phyloP scores from a whole-genome alignment of 2,888 invertebrate genomes.

The Schrankia costaestrigalis region DNA sequence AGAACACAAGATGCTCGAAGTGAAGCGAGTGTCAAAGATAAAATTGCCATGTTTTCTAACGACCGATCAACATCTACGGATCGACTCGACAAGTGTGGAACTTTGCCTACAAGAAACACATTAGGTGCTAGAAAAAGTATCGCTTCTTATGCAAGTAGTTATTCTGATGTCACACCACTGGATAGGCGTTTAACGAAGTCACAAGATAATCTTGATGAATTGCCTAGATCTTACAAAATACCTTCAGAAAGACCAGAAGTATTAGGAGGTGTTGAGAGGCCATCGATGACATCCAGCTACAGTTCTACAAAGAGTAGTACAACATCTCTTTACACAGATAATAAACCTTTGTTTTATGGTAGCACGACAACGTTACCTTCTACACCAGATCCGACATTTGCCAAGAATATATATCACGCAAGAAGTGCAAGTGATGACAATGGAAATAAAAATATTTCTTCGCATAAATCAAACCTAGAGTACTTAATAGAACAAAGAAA shows the following conservation, averaged over 20 bases:
- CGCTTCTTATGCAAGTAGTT: slow-evolving; percentile 48
- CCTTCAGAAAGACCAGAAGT: slow-evolving; percentile 68
- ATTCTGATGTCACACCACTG: slow-evolving; percentile 60
- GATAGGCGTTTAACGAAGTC: slow-evolving; percentile 73
- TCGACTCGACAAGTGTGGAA: slow-evolving; percentile 67
- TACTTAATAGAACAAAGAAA: slow-evolving; percentile 90
- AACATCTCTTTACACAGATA: slow-evolving; percentile 41
- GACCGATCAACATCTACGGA: slow-evolving; percentile 64
- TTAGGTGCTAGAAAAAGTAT: slow-evolving; percentile 55
- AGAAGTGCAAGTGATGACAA: slow-evolving; percentile 72
- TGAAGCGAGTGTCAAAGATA: slow-evolving; percentile 90
- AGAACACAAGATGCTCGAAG: slow-evolving; percentile 89
- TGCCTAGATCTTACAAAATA: slow-evolving; percentile 62
- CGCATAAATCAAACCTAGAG: slow-evolving; percentile 84
- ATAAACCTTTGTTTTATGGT: slow-evolving; percentile 70
- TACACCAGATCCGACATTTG: slow-evolving; percentile 47
- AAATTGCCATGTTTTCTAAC: slow-evolving; percentile 92
- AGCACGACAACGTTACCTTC: slow-evolving; percentile 67
- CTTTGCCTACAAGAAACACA: slow-evolving; percentile 55
- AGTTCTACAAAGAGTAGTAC: slow-evolving; percentile 39
- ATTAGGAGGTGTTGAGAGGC: slow-evolving; percentile 74
- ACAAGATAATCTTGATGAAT: slow-evolving; percentile 77
- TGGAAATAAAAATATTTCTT: slow-evolving; percentile 55
- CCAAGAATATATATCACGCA: slow-evolving; percentile 58
- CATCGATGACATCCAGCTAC: slow-evolving; percentile 41